These are phyloP conservation scores for Ametastegia equiseti DNA, from an alignment of 2,888 invertebrate species.

Conservation along the genomic window DNA sequence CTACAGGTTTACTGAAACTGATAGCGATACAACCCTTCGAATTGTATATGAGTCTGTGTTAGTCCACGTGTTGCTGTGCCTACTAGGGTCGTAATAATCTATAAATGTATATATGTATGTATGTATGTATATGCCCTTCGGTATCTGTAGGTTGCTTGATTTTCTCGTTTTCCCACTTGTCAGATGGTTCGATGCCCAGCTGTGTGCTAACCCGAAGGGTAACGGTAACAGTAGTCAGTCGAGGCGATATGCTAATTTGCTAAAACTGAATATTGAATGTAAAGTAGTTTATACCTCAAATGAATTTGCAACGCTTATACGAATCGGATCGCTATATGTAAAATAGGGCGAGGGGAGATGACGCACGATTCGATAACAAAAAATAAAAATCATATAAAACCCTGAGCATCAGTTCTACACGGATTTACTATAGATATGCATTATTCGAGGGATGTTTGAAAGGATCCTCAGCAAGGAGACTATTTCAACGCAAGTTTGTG, in stretches of 20 bases:
- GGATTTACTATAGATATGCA: no score
- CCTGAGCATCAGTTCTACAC: background rate
- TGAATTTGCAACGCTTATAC: slow-evolving; percentile 64
- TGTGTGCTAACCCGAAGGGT: background rate
- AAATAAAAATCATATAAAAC: no score
- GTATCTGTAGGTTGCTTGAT: background rate
- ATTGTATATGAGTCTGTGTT: slow-evolving; percentile 55
- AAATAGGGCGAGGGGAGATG: no score
- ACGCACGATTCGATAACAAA: no score
- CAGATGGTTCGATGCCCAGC: slow-evolving; percentile 45
- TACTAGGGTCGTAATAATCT: slow-evolving; percentile 6
- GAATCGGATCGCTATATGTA: no score
- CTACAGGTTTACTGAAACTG: background rate
- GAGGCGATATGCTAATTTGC: slow-evolving; percentile 54
- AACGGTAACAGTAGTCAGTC: background rate
- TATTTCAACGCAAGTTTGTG: no score
- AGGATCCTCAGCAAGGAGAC: no score
- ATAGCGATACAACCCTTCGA: background rate
- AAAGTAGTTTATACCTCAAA: slow-evolving; percentile 60
- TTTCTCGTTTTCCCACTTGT: slow-evolving; percentile 43
- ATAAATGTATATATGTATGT: background rate
- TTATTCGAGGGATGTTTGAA: no score
- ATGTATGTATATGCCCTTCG: slow-evolving; percentile 2
- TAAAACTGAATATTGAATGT: slow-evolving; percentile 55
- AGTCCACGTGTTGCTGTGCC: slow-evolving; percentile 68